Evolutionary conservation across 2,888 invertebrate genomes (phyloP).

Genomic region (Cerastis leucographa): DNA sequence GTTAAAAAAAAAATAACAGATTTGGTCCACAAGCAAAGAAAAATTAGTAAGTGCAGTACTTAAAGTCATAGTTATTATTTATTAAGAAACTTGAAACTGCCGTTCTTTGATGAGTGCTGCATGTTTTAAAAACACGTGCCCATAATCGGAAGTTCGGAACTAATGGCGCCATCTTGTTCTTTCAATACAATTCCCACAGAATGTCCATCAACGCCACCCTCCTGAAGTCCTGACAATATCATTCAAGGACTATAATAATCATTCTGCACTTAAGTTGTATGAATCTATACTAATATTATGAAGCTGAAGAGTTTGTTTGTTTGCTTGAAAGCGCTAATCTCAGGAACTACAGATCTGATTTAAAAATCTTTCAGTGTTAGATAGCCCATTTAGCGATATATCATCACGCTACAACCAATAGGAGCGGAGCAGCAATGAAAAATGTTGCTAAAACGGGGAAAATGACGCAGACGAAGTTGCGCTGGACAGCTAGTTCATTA

Average conservation of each 20-base stretch:
- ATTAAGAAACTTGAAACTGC: neutral
- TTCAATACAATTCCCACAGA: neutral
- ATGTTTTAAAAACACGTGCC: neutral
- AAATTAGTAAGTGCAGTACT: neutral
- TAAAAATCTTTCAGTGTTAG: no score
- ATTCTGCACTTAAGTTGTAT: neutral
- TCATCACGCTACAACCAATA: no score
- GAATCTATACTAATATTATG: no score
- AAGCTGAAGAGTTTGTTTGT: no score
- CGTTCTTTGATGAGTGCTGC: neutral
- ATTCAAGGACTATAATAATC: neutral
- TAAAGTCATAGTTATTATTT: neutral
- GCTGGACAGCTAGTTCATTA: no score
- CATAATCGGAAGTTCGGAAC: neutral
- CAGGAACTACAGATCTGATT: no score
- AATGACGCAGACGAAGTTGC: no score
- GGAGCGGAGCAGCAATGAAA: no score
- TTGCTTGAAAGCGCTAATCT: no score
- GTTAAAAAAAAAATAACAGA: neutral
- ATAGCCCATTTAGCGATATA: no score
- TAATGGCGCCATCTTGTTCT: neutral
- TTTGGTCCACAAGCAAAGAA: neutral
- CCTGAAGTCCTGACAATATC: neutral
- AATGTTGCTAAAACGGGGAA: no score
- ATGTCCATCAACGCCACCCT: neutral